A percentile compares a stretch with the other conserved stretches of the same genome.
phyloP scores from a whole-genome alignment of 2,797 vertebrate genomes.

The Anniella stebbinsi region DNA sequence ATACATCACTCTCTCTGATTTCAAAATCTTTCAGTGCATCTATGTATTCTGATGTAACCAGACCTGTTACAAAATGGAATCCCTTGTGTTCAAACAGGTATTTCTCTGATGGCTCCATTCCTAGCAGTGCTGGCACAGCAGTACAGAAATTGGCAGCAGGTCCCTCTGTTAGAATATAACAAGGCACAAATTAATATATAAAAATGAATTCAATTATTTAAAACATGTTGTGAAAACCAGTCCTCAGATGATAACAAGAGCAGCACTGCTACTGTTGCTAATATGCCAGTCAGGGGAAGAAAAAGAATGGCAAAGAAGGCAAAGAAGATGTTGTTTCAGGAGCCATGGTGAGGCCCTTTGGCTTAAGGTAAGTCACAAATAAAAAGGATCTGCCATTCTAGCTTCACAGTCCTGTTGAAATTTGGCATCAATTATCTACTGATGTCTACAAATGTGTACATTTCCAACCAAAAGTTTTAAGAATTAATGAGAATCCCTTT shows the following conservation, averaged over 20 bases:
- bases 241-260: neutral
- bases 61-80: neutral
- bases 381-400: too few relatives aligned
- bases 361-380: too few relatives aligned
- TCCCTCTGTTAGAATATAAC: neutral
- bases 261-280: too few relatives aligned
- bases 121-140: neutral
- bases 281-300: too few relatives aligned
- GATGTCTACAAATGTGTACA: too few relatives aligned
- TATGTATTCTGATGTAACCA: neutral
- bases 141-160: neutral
- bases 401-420: too few relatives aligned
- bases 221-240: neutral
- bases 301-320: too few relatives aligned
- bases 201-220: neutral
- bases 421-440: too few relatives aligned
- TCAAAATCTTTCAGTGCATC: conserved; percentile 62
- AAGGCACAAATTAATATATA: neutral
- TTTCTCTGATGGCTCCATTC: conserved; percentile 41
- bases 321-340: too few relatives aligned
- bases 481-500: too few relatives aligned
- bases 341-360: too few relatives aligned
- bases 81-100: conserved; percentile 28
- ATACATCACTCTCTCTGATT: conserved; percentile 63
- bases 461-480: too few relatives aligned